These are phyloP conservation scores for Leptoclinus maculatus DNA, from an alignment of 2,797 vertebrate genomes.

Conservation along the genomic window DNA sequence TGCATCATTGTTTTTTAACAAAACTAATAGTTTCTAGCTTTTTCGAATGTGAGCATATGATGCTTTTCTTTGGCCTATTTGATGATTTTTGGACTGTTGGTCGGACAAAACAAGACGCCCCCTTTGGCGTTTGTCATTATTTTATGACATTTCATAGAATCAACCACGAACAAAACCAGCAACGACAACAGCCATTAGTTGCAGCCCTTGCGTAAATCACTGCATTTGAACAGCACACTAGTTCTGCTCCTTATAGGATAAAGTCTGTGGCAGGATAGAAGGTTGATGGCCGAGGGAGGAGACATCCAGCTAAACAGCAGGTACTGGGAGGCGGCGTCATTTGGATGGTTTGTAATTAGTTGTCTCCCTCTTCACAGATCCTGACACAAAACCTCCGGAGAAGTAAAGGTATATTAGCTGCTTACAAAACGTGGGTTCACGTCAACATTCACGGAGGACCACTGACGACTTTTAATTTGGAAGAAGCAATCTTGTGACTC, in stretches of 20 bases:
- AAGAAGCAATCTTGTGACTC: neutral
- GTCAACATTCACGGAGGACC: neutral
- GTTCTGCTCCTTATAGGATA: neutral
- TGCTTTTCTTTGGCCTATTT: neutral
- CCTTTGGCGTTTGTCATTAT: neutral
- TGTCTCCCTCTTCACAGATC: conserved; percentile 64
- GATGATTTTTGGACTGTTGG: neutral
- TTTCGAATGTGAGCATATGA: neutral
- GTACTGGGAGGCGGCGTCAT: conserved; percentile 62
- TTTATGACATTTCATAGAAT: neutral
- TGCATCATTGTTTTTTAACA: neutral
- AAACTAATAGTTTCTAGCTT: neutral
- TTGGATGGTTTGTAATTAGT: conserved; percentile 79
- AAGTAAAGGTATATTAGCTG: conserved; percentile 31
- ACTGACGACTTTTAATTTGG: neutral
- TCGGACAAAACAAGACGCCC: neutral
- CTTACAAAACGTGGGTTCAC: conserved; percentile 7
- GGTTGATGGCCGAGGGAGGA: conserved; percentile 63
- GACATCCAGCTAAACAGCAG: conserved; percentile 52
- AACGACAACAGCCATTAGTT: neutral
- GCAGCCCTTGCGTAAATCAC: neutral
- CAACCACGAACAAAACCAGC: neutral
- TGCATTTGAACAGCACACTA: neutral
- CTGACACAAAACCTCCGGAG: conserved; percentile 34
- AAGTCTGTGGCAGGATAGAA: conserved; percentile 10